phyloP scores from a whole-genome alignment of 2,888 invertebrate species.

The Oscheius sp. region DNA sequence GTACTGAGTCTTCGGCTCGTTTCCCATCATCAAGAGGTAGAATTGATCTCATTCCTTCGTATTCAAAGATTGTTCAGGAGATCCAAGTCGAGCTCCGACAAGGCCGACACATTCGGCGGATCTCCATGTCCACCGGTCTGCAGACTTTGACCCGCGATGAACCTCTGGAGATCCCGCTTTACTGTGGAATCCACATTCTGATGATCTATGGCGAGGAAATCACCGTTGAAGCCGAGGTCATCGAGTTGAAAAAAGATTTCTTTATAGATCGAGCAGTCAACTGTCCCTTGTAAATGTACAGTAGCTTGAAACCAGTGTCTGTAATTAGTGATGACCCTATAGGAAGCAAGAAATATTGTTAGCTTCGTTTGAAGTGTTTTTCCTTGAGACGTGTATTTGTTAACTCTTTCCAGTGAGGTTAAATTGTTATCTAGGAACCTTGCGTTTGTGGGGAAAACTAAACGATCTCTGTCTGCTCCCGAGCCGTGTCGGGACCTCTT shows the following conservation, averaged over 20 bases:
- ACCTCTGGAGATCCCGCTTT: not conserved
- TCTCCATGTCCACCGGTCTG: conserved; percentile 10
- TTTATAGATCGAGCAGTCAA: not conserved
- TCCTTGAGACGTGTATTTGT: too few species aligned
- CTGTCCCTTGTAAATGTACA: conserved; percentile 1
- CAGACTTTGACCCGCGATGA: not conserved
- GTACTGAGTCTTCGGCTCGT: not conserved
- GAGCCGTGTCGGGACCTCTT: too few species aligned
- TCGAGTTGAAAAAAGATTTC: not conserved
- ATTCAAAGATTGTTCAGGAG: not conserved
- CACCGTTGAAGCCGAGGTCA: not conserved
- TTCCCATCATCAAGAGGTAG: not conserved
- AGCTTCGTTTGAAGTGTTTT: too few species aligned
- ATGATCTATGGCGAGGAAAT: not conserved
- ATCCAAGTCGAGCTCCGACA: conserved; percentile 20
- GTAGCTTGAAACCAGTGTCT: not conserved
- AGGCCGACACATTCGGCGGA: conserved; percentile 11
- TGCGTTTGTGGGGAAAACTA: too few species aligned
- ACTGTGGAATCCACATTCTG: conserved; percentile 19
- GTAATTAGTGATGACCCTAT: not conserved
- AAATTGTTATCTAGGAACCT: too few species aligned
- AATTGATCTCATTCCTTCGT: too few species aligned
- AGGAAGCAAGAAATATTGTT: too few species aligned
- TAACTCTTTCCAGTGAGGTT: too few species aligned
- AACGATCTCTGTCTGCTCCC: too few species aligned